These are phyloP conservation scores for Cerastis rubricosa DNA, from an alignment of 2,888 invertebrate genomes.

Conservation along the genomic window DNA sequence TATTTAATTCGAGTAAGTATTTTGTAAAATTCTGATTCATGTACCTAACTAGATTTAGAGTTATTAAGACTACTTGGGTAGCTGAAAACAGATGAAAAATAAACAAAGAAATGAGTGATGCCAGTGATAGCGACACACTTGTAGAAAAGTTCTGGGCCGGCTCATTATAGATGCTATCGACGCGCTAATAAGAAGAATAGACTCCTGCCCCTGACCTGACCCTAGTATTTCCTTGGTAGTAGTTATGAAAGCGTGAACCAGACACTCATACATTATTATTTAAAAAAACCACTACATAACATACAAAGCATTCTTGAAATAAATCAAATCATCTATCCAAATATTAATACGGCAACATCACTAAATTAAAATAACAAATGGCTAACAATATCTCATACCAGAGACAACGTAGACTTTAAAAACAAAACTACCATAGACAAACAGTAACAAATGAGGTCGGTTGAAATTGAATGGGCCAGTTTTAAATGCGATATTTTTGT, in stretches of 20 bases:
- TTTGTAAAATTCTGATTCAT: background rate
- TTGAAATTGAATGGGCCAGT: constrained; percentile 83
- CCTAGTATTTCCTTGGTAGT: background rate
- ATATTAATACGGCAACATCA: constrained; percentile 76
- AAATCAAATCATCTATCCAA: constrained; percentile 76
- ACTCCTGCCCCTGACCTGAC: too few relatives aligned
- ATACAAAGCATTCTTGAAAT: constrained; percentile 61
- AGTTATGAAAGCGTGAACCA: background rate
- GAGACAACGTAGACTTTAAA: constrained; percentile 69
- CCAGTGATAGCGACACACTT: background rate
- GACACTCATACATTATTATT: background rate
- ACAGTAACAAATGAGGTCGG: constrained; percentile 84
- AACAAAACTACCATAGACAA: constrained; percentile 78
- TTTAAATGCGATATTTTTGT: constrained; percentile 85
- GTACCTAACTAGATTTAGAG: background rate
- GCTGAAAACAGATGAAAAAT: background rate
- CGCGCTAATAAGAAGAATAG: background rate
- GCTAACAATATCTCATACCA: constrained; percentile 73
- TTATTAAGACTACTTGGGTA: background rate
- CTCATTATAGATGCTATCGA: background rate
- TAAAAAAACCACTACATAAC: background rate
- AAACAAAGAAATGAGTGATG: background rate
- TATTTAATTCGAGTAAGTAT: constrained; percentile 30
- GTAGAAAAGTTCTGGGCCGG: background rate
- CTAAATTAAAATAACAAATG: constrained; percentile 87